Conservation (phyloP, 2,888 invertebrate genomes). For the Eupithecia insigniata region DNA sequence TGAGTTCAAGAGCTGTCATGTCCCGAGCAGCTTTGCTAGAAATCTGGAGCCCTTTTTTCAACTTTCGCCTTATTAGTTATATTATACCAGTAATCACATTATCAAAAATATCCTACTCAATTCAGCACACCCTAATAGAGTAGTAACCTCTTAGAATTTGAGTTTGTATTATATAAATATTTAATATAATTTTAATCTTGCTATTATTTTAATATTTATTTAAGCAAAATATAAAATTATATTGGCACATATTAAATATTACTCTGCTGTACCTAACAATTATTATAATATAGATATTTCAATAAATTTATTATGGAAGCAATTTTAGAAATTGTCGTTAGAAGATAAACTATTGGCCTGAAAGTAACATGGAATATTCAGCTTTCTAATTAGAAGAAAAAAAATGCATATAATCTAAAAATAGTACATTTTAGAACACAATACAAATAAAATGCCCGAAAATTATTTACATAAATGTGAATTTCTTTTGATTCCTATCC, state of each 20-base stretch:
- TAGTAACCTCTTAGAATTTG: constrained; percentile 23
- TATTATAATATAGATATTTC: not conserved
- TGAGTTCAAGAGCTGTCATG: no score
- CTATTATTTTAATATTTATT: constrained; percentile 39
- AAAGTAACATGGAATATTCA: not conserved
- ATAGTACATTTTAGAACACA: not conserved
- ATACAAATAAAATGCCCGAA: not conserved
- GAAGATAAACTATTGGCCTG: not conserved
- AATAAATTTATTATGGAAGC: constrained; percentile 24
- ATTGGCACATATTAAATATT: constrained; percentile 40
- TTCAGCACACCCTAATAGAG: constrained; percentile 22
- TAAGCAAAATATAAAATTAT: constrained; percentile 38
- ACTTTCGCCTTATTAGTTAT: not conserved
- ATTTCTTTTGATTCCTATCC: constrained; percentile 27
- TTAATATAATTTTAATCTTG: constrained; percentile 38
- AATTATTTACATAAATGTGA: constrained; percentile 6
- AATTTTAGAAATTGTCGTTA: constrained; percentile 14
- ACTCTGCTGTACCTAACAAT: constrained; percentile 16
- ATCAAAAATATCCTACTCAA: constrained; percentile 38
- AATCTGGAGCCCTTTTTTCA: not conserved
- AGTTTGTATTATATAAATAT: constrained; percentile 20
- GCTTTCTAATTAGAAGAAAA: not conserved
- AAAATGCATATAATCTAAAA: not conserved
- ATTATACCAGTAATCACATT: constrained; percentile 12
- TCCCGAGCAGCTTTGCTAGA: not conserved